phyloP scores from a whole-genome alignment of 2,888 invertebrate species.

The Ectemnius lituratus region DNA sequence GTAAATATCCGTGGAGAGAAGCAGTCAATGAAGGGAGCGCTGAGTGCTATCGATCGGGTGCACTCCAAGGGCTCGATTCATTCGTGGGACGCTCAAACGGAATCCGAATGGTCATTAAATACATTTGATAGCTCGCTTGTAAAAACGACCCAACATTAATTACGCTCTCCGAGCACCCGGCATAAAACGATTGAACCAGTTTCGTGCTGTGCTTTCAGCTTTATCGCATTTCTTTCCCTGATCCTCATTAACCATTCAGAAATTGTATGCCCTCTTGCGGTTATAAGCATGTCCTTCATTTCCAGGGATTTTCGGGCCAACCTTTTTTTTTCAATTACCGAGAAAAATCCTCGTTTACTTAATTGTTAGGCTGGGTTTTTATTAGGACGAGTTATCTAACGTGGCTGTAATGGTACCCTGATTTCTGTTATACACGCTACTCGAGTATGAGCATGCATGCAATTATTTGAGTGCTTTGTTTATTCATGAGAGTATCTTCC shows the following conservation, averaged over 20 bases:
- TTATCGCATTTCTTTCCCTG: constrained; percentile 10
- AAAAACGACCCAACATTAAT: constrained; percentile 47
- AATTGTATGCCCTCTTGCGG: constrained; percentile 13
- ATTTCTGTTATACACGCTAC: too few species aligned
- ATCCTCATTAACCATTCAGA: constrained; percentile 24
- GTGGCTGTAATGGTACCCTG: too few species aligned
- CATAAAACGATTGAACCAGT: constrained; percentile 25
- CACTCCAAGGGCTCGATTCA: constrained; percentile 30
- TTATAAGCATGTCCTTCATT: too few species aligned
- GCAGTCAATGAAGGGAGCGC: constrained; percentile 39
- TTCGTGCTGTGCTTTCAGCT: constrained; percentile 11
- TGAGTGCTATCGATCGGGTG: constrained; percentile 35
- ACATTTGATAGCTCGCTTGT: constrained; percentile 42
- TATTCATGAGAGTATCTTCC: too few species aligned
- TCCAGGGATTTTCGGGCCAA: too few species aligned
- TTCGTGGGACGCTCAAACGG: constrained; percentile 21
- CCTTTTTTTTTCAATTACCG: too few species aligned
- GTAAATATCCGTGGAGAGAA: constrained; percentile 40
- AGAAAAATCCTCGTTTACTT: too few species aligned
- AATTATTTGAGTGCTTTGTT: too few species aligned
- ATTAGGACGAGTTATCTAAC: too few species aligned
- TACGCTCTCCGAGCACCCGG: constrained; percentile 16
- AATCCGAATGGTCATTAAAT: constrained; percentile 36
- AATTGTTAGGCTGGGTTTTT: too few species aligned
- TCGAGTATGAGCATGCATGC: too few species aligned